Percentiles rank a stretch among this genome's conserved stretches.
phyloP scores from a whole-genome alignment of 2,113 vertebrate species.

The Aleadryas rufinucha region DNA sequence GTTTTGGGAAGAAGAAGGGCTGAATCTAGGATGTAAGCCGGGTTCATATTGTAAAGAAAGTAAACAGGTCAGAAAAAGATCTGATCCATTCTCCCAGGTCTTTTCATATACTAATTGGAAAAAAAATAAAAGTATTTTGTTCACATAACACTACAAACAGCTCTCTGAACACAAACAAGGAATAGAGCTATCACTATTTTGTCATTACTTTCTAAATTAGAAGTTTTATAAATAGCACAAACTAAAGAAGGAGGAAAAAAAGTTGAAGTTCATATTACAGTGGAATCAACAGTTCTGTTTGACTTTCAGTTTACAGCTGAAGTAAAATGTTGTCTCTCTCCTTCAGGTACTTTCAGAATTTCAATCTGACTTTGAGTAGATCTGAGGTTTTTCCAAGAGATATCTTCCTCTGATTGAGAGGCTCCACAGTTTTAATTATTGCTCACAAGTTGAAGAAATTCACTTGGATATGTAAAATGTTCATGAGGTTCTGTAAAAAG shows the following conservation, averaged over 20 bases:
- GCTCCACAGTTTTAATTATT: neutral
- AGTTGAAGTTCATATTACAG: neutral
- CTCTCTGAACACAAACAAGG: neutral
- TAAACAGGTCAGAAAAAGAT: neutral
- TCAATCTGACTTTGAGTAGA: neutral
- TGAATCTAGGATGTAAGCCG: neutral
- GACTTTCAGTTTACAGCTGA: neutral
- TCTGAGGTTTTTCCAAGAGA: neutral
- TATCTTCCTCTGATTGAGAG: neutral
- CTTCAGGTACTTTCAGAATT: neutral
- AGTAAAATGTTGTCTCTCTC: neutral
- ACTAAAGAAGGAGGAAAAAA: neutral
- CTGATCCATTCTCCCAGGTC: neutral
- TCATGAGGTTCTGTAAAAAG: neutral
- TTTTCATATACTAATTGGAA: neutral
- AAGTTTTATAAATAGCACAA: accelerated
- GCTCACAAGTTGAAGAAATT: neutral
- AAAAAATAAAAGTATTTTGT: neutral
- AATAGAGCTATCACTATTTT: neutral
- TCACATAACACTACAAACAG: neutral
- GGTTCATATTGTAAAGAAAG: neutral
- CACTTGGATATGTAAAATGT: neutral
- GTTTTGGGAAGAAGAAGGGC: neutral
- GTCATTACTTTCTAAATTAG: neutral
- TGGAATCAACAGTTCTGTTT: neutral